These are phyloP conservation scores for Dynastes tityus DNA, from an alignment of 2,888 invertebrate genomes.

Conservation along the genomic window DNA sequence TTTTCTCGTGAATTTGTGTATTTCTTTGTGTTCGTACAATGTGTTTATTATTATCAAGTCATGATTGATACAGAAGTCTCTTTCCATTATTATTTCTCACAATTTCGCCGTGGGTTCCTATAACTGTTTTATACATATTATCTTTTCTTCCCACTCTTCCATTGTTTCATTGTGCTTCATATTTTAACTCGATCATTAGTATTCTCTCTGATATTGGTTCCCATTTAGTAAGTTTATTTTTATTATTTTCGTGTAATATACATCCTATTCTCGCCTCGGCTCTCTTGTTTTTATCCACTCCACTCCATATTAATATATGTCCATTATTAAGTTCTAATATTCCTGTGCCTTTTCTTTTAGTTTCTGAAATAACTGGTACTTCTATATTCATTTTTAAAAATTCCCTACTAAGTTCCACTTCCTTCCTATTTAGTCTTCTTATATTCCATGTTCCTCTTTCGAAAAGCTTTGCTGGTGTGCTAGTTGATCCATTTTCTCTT, in stretches of 20 bases:
- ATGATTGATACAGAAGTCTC: too few relatives aligned
- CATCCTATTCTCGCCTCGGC: constrained; percentile 30
- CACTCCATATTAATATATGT: constrained; percentile 28
- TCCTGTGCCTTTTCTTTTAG: background rate
- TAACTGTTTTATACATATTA: too few relatives aligned
- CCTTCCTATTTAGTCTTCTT: background rate
- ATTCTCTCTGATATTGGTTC: constrained; percentile 39
- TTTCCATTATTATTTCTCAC: too few relatives aligned
- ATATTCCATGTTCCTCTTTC: background rate
- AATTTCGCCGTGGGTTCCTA: too few relatives aligned
- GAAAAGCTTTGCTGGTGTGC: too few relatives aligned
- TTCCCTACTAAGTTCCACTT: background rate
- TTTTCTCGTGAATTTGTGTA: too few relatives aligned
- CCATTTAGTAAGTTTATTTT: constrained; percentile 33
- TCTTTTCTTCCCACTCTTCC: constrained; percentile 32
- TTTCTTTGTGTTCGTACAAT: too few relatives aligned
- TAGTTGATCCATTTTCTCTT: too few relatives aligned
- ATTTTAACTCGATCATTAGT: constrained; percentile 21
- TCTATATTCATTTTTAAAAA: background rate
- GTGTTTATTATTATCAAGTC: too few relatives aligned
- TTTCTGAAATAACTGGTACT: background rate
- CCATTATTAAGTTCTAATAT: background rate
- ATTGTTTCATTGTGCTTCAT: constrained; percentile 20
- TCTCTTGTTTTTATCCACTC: constrained; percentile 25
- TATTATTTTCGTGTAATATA: constrained; percentile 5